Base-by-base conservation (phyloP, 2,888 invertebrate genomes). In the Halictus ligatus region DNA sequence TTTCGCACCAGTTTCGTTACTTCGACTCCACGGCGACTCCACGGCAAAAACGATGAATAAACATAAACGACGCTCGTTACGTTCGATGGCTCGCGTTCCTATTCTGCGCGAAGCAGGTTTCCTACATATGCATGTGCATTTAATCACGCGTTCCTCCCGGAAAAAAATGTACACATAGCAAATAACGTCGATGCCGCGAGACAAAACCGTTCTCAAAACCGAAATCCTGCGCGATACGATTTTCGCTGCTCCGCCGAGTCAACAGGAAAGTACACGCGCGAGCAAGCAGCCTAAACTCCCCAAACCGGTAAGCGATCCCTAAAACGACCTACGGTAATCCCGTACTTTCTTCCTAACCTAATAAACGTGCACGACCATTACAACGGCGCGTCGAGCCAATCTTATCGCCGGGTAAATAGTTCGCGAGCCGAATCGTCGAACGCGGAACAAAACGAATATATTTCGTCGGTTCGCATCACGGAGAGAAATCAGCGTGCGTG, bases 331-430 rank as follows among this genome's bases (percentile, higher is more conserved):
- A 83, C 77, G 84, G 84, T 72, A 87, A 87, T 86, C 79, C 67
- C 75, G 35, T 35, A 69, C 29, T 79, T 86, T 81, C 81, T 86
- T 81, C 75, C 87, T 87, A 87, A 86, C 87, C 87, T 86, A 87
- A 81, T 84, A 86, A 83, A 77, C 78, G 75, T n/a, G 58, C 15
- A 29, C n/a, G 50, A 60, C 25, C 75, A 54, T 74, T 69, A 58
- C 48, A 46, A 29, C 29, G 29, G 13, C 29, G 29, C 29, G 29
- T 3, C 64, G 29, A 64, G 64, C 29, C 29, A 69, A 78, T 84
- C 48, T 75, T 78, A 60, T 78, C 35, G 25, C 8, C 64, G 1
- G 35, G 15, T 29, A 25, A 81, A 78, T 76, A 58, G 40, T 12
- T 58, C 12, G 5, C 12, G 5, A 54, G 21, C n/a, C 35, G 35